Evolutionary conservation across 2,113 vertebrate genomes (phyloP).

Genomic region (Diglossa brunneiventris): DNA sequence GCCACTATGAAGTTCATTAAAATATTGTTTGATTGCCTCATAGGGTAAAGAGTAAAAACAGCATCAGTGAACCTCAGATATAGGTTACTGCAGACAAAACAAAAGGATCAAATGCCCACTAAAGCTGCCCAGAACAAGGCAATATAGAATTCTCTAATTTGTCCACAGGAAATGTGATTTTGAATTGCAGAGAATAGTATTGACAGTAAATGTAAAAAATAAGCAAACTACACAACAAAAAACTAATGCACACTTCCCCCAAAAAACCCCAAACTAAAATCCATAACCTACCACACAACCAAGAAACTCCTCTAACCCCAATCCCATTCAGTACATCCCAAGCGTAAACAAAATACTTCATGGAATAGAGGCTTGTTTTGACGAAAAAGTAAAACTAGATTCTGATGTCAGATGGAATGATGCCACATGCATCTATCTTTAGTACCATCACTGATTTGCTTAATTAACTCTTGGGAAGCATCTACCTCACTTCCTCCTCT

Average conservation of each 20-base stretch:
- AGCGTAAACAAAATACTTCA: background rate
- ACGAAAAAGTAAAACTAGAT: background rate
- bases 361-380: background rate
- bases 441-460: background rate
- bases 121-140: background rate
- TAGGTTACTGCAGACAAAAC: background rate
- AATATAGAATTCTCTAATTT: background rate
- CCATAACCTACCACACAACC: background rate
- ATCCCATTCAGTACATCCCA: background rate
- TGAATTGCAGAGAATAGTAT: background rate
- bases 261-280: background rate
- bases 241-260: fast-evolving
- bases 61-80: background rate
- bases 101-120: background rate
- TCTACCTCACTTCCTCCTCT: background rate
- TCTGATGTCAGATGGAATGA: background rate
- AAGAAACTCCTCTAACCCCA: background rate
- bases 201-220: background rate
- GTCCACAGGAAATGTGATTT: background rate
- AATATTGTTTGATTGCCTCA: background rate
- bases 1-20: background rate
- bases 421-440: background rate
- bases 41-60: background rate
- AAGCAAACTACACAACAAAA: background rate
- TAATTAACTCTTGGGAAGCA: background rate